These are phyloP conservation scores for Babyrousa celebensis DNA, from an alignment of 2,797 vertebrate genomes.

Conservation along the genomic window DNA sequence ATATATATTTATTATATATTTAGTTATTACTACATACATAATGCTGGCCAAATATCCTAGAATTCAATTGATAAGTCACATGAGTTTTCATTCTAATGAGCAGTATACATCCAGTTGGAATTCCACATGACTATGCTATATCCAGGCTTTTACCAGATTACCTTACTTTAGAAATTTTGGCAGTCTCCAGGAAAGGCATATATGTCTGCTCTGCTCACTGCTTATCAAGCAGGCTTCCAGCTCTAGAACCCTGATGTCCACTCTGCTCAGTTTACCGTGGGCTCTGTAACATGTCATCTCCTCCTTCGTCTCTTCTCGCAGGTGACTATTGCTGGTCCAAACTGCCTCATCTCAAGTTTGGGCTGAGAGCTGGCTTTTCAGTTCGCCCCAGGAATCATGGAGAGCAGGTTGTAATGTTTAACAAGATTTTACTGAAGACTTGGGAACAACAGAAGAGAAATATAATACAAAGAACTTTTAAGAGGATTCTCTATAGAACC, in stretches of 20 bases:
- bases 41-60: not conserved
- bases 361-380: conserved; percentile 36
- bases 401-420: conserved; percentile 72
- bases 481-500: not conserved
- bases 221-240: not conserved
- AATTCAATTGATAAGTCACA: not conserved
- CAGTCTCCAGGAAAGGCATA: not conserved
- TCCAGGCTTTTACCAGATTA: not conserved
- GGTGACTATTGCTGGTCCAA: not conserved
- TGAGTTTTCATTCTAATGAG: not conserved
- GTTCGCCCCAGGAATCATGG: conserved; percentile 30
- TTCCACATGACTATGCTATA: not conserved
- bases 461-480: not conserved
- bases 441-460: conserved; percentile 71
- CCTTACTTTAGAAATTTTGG: not conserved
- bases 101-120: not conserved
- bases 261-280: not conserved
- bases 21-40: not conserved
- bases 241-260: not conserved
- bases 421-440: conserved; percentile 70
- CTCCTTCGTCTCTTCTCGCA: conserved; percentile 8
- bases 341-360: conserved; percentile 19
- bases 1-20: not conserved
- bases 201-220: not conserved
- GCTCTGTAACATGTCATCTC: not conserved